phyloP scores from a whole-genome alignment of 2,113 vertebrate species.

The Trogon surrucura region DNA sequence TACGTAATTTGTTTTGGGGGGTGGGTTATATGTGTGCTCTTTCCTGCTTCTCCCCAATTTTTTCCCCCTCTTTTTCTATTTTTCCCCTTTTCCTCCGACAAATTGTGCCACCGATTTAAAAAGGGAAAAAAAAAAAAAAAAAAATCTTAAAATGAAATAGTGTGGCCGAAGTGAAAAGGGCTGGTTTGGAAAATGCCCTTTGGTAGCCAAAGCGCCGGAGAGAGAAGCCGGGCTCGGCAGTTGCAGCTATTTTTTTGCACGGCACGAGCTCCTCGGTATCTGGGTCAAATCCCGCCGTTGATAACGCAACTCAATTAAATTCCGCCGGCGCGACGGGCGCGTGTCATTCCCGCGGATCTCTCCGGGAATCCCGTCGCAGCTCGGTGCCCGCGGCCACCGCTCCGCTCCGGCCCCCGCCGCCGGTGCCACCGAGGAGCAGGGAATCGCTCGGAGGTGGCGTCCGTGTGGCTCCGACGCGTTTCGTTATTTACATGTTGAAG shows the following conservation, averaged over 20 bases:
- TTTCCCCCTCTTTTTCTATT: neutral
- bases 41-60: neutral
- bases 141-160: neutral
- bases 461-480: fast-evolving
- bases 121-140: neutral
- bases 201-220: neutral
- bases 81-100: neutral
- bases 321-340: fast-evolving
- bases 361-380: neutral
- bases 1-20: neutral
- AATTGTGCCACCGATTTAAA: neutral
- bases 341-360: neutral
- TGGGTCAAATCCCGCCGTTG: neutral
- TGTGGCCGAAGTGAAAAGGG: neutral
- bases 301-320: constrained; percentile 1
- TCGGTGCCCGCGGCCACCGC: neutral
- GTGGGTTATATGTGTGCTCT: neutral
- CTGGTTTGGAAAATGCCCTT: neutral
- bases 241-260: constrained; percentile 1
- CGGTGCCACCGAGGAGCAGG: fast-evolving
- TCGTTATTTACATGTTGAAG: neutral
- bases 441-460: fast-evolving
- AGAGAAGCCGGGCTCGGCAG: neutral
- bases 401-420: too few species aligned
- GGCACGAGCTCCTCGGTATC: neutral